Evolutionary conservation across 2,113 vertebrate genomes (phyloP).

Genomic region (Leptobrachium ailaonicum): DNA sequence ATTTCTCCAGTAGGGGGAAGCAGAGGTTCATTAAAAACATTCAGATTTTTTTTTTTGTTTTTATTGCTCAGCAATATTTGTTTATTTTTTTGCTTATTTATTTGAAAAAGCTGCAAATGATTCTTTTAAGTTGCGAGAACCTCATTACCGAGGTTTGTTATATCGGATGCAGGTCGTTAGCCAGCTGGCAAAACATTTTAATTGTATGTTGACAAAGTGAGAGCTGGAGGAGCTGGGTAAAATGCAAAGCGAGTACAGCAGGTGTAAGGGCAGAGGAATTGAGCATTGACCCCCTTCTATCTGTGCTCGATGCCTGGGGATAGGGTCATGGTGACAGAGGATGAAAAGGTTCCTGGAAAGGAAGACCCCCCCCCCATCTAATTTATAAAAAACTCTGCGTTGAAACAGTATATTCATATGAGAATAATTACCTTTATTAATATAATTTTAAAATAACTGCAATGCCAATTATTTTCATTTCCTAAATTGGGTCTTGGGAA

Average conservation of each 20-base stretch:
- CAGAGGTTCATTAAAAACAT: slow-evolving; percentile 1
- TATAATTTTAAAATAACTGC: too few species aligned
- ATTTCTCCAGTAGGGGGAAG: slow-evolving; percentile 23
- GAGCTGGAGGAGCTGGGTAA: slow-evolving; percentile 3
- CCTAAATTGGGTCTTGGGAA: too few species aligned
- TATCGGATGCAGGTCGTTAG: slow-evolving; percentile 46
- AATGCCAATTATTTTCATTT: too few species aligned
- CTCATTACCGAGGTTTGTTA: slow-evolving; percentile 45
- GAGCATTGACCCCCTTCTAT: too few species aligned
- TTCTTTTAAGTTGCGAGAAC: slow-evolving; percentile 14
- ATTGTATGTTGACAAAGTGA: slow-evolving; percentile 26
- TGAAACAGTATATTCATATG: too few species aligned
- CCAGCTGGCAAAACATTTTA: slow-evolving; percentile 42
- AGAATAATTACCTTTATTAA: too few species aligned
- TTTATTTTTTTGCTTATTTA: neutral
- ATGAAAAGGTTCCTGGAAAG: too few species aligned
- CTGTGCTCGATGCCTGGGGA: too few species aligned
- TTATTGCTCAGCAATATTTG: slow-evolving; percentile 11
- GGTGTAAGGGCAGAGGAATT: neutral
- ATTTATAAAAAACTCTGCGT: too few species aligned
- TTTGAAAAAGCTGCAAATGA: slow-evolving; percentile 12
- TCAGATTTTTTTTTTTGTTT: neutral
- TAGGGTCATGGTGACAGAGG: too few species aligned
- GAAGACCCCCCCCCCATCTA: too few species aligned
- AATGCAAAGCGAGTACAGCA: slow-evolving; percentile 12